A percentile compares a stretch with the other conserved stretches of the same genome.
phyloP scores from a whole-genome alignment of 2,888 invertebrate genomes.

The Synanthedon myopaeformis region DNA sequence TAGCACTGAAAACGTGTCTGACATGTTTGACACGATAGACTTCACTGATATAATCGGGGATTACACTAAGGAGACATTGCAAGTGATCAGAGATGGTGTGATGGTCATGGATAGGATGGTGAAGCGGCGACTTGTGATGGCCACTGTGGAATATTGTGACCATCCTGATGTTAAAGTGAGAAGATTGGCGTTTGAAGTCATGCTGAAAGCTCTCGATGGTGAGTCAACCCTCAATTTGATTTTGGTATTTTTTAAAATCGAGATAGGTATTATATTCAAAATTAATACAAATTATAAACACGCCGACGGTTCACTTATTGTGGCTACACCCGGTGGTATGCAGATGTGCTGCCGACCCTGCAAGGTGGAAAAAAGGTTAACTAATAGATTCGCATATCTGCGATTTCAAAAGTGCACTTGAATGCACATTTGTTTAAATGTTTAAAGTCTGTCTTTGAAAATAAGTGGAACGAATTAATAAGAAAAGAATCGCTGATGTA shows the following conservation, averaged over 20 bases:
- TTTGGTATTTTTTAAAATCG: no score
- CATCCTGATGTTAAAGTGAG: slow-evolving; percentile 10
- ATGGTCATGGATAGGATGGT: slow-evolving; percentile 12
- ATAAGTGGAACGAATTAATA: no score
- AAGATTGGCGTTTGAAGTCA: slow-evolving; percentile 16
- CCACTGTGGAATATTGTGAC: slow-evolving; percentile 6
- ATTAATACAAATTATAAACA: neutral
- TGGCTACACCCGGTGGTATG: no score
- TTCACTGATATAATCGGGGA: slow-evolving; percentile 11
- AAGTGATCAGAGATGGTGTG: slow-evolving; percentile 14
- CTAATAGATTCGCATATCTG: no score
- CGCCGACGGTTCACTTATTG: no score
- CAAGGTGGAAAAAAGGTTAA: no score
- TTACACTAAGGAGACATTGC: slow-evolving; percentile 9
- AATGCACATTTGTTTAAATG: no score
- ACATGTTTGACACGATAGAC: slow-evolving; percentile 19
- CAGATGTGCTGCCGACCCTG: no score
- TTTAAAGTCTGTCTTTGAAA: no score
- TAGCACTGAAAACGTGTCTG: slow-evolving; percentile 6
- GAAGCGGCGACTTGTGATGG: slow-evolving; percentile 11
- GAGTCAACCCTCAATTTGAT: slow-evolving; percentile 1
- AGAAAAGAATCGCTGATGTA: no score
- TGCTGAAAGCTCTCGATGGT: slow-evolving; percentile 23
- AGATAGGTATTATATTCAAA: no score
- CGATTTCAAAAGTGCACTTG: no score